These are phyloP conservation scores for Neostethus bicornis DNA, from an alignment of 2,797 vertebrate species.

Conservation along the genomic window DNA sequence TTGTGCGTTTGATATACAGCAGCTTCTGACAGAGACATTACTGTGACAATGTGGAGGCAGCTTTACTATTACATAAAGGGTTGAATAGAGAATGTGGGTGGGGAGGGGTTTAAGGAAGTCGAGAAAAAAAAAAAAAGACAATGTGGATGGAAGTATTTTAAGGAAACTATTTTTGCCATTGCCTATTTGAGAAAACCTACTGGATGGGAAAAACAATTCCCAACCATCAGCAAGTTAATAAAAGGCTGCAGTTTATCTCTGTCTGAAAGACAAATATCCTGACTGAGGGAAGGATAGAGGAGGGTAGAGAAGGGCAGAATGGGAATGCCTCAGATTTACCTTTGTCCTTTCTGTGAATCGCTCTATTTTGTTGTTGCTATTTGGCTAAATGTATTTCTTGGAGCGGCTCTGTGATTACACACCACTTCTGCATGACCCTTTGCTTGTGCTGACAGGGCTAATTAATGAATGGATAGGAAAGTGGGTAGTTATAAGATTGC, in stretches of 20 bases:
- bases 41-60: constrained; percentile 47
- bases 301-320: constrained; percentile 45
- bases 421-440: constrained; percentile 39
- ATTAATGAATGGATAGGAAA: constrained; percentile 63
- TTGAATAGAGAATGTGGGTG: constrained; percentile 5
- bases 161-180: constrained; percentile 59
- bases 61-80: constrained; percentile 39
- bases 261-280: constrained; percentile 79
- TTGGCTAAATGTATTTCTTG: constrained; percentile 26
- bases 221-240: constrained; percentile 81
- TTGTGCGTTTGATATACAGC: constrained; percentile 48
- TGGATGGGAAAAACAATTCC: constrained; percentile 69
- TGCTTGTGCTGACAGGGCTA: constrained; percentile 57
- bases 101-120: constrained; percentile 19
- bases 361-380: constrained; percentile 32
- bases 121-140: constrained; percentile 55
- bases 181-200: constrained; percentile 68
- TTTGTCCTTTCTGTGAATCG: constrained; percentile 50
- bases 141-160: constrained; percentile 53
- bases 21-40: constrained; percentile 32
- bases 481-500: constrained; percentile 50
- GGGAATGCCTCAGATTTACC: constrained; percentile 62
- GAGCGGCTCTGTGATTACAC: constrained; percentile 20
- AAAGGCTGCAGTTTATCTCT: constrained; percentile 78
- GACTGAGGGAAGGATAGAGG: constrained; percentile 58